Percentiles rank a stretch among this genome's conserved stretches.
These are phyloP conservation scores for Cacoxenus indagator DNA, from an alignment of 2,888 invertebrate species.

Conservation along the genomic window DNA sequence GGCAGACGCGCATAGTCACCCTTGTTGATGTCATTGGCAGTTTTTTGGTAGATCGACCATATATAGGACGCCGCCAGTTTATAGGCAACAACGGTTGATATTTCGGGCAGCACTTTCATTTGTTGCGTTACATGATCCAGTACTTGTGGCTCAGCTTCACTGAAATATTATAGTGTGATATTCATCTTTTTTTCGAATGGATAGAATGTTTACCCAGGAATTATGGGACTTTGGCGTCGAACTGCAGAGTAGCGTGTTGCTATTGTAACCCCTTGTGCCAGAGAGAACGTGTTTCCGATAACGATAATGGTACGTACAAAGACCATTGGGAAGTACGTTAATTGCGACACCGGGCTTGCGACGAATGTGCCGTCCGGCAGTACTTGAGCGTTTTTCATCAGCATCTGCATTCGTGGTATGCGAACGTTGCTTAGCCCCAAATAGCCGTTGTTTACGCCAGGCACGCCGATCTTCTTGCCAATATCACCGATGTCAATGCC, in stretches of 20 bases:
- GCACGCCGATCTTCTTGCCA: slow-evolving; percentile 92
- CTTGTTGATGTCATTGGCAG: slow-evolving; percentile 80
- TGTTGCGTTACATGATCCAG: slow-evolving; percentile 94
- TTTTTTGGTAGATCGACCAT: slow-evolving; percentile 79
- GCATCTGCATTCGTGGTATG: slow-evolving; percentile 89
- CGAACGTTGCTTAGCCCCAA: slow-evolving; percentile 86
- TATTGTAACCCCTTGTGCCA: slow-evolving; percentile 86
- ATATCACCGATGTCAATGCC: slow-evolving; percentile 94
- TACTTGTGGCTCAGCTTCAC: slow-evolving; percentile 87
- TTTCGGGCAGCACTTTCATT: slow-evolving; percentile 86
- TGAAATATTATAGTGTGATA: slow-evolving; percentile 62
- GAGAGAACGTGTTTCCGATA: slow-evolving; percentile 78
- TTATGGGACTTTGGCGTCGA: slow-evolving; percentile 86
- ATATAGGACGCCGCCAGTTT: slow-evolving; percentile 80
- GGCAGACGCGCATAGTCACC: slow-evolving; percentile 85
- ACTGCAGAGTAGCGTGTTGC: slow-evolving; percentile 91
- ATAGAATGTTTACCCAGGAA: slow-evolving; percentile 75
- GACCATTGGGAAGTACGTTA: slow-evolving; percentile 88
- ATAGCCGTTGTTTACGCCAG: slow-evolving; percentile 91
- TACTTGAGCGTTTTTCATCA: slow-evolving; percentile 92
- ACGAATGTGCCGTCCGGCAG: slow-evolving; percentile 91
- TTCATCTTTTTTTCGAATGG: not conserved
- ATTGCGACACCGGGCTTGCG: slow-evolving; percentile 82
- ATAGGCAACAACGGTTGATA: slow-evolving; percentile 84
- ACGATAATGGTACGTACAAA: slow-evolving; percentile 88